Evolutionary conservation across 2,888 invertebrate genomes (phyloP).

Genomic region (Phengaris arion): DNA sequence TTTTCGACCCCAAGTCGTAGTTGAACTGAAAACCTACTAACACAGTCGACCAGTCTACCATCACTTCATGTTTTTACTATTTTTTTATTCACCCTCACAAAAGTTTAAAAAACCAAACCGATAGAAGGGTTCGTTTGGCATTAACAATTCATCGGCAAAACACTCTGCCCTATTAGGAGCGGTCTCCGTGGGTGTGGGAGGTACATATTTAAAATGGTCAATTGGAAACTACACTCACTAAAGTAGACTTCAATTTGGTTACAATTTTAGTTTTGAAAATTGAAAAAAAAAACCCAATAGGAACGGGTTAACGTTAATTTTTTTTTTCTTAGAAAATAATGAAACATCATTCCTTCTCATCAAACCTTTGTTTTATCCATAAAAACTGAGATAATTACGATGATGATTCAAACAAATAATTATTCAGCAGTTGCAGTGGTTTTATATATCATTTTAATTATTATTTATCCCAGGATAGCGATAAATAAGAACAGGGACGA

Average conservation of each 20-base stretch:
- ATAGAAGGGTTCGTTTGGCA: slow-evolving; percentile 64
- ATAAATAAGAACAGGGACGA: slow-evolving; percentile 44
- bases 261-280: background rate
- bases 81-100: slow-evolving; percentile 19
- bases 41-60: slow-evolving; percentile 2
- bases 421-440: background rate
- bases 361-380: too few relatives aligned
- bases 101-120: slow-evolving; percentile 38
- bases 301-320: too few relatives aligned
- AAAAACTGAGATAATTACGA: background rate
- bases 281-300: background rate
- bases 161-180: slow-evolving; percentile 65
- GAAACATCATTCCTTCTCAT: background rate
- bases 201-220: slow-evolving; percentile 63
- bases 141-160: slow-evolving; percentile 71
- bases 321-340: background rate
- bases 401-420: background rate
- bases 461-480: slow-evolving; percentile 30
- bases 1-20: background rate
- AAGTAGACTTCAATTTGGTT: background rate
- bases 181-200: slow-evolving; percentile 47
- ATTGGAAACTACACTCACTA: slow-evolving; percentile 35
- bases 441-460: slow-evolving; percentile 30
- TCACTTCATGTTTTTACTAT: slow-evolving; percentile 14
- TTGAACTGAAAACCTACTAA: background rate